Percentiles rank a stretch among this genome's conserved stretches.
Evolutionary conservation across 2,113 vertebrate species (phyloP).

Genomic region (Chloropsis cyanopogon): DNA sequence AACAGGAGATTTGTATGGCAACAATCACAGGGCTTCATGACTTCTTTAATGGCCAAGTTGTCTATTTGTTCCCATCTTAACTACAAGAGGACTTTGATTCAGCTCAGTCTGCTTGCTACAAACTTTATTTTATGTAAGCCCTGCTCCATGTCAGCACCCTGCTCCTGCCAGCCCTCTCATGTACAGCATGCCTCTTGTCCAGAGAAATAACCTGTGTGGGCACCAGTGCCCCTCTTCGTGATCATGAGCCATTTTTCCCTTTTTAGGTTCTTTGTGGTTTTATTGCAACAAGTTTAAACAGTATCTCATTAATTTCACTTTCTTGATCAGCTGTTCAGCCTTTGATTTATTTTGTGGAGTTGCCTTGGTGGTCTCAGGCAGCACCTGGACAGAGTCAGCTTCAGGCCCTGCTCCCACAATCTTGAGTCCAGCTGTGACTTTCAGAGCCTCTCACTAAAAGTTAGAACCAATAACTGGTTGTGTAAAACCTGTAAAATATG

Average conservation of each 20-base stretch:
- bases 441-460: background rate
- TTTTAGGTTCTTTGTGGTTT: background rate
- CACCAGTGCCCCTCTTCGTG: background rate
- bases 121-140: background rate
- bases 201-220: fast-evolving
- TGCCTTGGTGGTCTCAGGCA: background rate
- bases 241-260: background rate
- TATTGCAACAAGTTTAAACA: background rate
- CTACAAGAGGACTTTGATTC: background rate
- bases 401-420: fast-evolving
- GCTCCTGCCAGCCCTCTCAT: background rate
- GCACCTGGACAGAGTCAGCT: background rate
- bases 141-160: background rate
- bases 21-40: background rate
- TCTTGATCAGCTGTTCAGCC: background rate
- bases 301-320: background rate
- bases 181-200: background rate
- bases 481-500: background rate
- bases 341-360: background rate
- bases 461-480: background rate
- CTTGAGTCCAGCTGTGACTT: no score
- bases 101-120: background rate
- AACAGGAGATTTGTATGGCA: background rate
- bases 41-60: background rate
- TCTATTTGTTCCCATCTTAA: background rate